Conservation (phyloP, 1,140 invertebrate species). For the Drepana arcuata region DNA sequence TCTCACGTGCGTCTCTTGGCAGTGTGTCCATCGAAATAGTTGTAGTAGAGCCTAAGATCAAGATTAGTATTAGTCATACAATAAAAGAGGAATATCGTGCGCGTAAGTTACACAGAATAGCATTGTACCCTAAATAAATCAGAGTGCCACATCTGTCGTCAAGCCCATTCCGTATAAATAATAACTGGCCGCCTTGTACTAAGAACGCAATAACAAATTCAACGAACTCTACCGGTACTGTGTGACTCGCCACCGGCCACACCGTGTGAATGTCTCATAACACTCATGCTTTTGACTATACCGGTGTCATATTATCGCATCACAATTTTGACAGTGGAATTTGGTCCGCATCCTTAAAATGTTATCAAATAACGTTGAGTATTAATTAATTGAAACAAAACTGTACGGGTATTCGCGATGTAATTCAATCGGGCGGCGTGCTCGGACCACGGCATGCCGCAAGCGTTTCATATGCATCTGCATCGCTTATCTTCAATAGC, state of each 20-base stretch:
- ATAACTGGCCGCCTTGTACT: slow-evolving; percentile 56
- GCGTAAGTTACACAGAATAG: slow-evolving; percentile 10
- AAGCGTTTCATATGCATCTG: slow-evolving; percentile 17
- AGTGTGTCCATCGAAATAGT: slow-evolving; percentile 3
- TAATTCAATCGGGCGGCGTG: slow-evolving; percentile 22
- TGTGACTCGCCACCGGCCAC: slow-evolving; percentile 51
- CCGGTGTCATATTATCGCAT: slow-evolving; percentile 53
- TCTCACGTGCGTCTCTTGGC: slow-evolving; percentile 14
- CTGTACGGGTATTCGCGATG: slow-evolving; percentile 11
- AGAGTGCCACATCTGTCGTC: slow-evolving; percentile 48
- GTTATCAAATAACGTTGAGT: slow-evolving; percentile 13
- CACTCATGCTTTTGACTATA: slow-evolving; percentile 40
- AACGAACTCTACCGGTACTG: slow-evolving; percentile 70
- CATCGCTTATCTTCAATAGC: slow-evolving; percentile 39
- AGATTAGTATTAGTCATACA: slow-evolving; percentile 10
- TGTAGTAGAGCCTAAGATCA: too few species aligned
- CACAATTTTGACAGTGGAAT: slow-evolving; percentile 41
- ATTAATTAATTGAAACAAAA: slow-evolving; percentile 14
- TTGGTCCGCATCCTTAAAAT: slow-evolving; percentile 39
- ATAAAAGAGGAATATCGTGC: slow-evolving; percentile 8
- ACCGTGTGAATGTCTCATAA: slow-evolving; percentile 64
- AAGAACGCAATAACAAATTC: slow-evolving; percentile 70
- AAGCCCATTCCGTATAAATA: slow-evolving; percentile 56
- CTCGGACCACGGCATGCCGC: slow-evolving; percentile 12
- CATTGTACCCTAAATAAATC: slow-evolving; percentile 35